These are phyloP conservation scores for Trididemnum nubilum DNA, from an alignment of 23 tunicate genomes.

Conservation along the genomic window DNA sequence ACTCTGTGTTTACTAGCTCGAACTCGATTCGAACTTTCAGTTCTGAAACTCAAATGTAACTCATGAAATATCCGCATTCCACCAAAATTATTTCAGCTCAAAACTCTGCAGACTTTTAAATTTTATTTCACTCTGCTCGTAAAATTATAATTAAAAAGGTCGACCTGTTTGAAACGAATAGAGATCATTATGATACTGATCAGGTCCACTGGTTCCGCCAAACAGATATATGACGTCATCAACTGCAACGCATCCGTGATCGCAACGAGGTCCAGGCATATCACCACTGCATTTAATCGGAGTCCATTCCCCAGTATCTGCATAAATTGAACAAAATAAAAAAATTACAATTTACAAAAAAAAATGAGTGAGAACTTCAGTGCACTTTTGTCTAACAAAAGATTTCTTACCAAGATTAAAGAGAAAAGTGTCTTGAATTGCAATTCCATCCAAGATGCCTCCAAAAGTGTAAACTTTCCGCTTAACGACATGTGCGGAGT, in stretches of 20 bases:
- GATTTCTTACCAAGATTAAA: conserved; percentile 42
- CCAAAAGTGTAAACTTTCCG: conserved; percentile 50
- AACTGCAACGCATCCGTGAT: conserved; percentile 57
- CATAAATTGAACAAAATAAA: not conserved
- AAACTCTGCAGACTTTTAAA: too few species aligned
- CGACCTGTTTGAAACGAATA: conserved; percentile 62
- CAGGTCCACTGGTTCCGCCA: conserved; percentile 55
- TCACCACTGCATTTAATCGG: conserved; percentile 42
- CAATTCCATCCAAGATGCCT: conserved; percentile 39
- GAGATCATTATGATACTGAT: conserved; percentile 53
- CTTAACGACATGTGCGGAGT: conserved; percentile 11
- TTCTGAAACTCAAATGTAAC: too few species aligned
- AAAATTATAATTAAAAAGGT: too few species aligned
- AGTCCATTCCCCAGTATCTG: conserved; percentile 30
- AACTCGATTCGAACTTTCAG: too few species aligned
- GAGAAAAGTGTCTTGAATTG: conserved; percentile 30
- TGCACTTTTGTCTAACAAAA: not conserved
- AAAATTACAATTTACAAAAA: too few species aligned
- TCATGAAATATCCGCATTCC: too few species aligned
- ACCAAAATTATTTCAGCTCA: too few species aligned
- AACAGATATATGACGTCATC: conserved; percentile 58
- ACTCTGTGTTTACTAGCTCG: too few species aligned
- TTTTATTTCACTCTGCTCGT: too few species aligned
- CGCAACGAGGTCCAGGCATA: conserved; percentile 55
- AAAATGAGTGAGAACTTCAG: not conserved